These are phyloP conservation scores for Scartelaos histophorus DNA, from an alignment of 2,113 vertebrate species.

Conservation along the genomic window DNA sequence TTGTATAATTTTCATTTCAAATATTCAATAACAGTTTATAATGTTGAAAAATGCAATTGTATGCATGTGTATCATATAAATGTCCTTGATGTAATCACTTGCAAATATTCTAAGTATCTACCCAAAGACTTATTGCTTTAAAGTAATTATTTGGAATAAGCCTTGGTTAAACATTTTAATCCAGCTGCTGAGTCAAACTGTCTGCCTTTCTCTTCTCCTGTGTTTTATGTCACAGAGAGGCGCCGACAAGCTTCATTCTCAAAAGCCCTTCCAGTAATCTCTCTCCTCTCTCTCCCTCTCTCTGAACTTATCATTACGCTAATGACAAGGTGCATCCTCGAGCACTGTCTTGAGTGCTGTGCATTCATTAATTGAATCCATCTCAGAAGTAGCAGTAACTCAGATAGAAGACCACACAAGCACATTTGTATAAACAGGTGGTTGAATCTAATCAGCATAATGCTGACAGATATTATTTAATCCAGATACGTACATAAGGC, in stretches of 20 bases:
- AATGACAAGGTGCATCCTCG: slow-evolving; percentile 74
- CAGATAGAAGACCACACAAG: slow-evolving; percentile 50
- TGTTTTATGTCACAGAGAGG: slow-evolving; percentile 65
- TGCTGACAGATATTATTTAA: slow-evolving; percentile 25
- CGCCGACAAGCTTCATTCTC: slow-evolving; percentile 69
- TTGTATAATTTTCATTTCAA: too few relatives aligned
- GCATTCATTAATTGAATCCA: slow-evolving; percentile 48
- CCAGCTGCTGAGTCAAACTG: slow-evolving; percentile 28
- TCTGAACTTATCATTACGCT: slow-evolving; percentile 76
- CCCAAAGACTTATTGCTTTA: not conserved
- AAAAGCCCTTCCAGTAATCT: slow-evolving; percentile 69
- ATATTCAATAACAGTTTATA: too few relatives aligned
- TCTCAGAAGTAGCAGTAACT: slow-evolving; percentile 28
- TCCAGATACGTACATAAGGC: slow-evolving; percentile 17
- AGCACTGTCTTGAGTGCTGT: slow-evolving; percentile 49
- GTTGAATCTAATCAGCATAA: slow-evolving; percentile 20
- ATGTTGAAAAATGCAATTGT: slow-evolving; percentile 42
- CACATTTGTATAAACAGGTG: slow-evolving; percentile 14
- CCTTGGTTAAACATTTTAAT: slow-evolving; percentile 45
- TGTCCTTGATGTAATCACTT: not conserved
- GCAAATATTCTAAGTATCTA: not conserved
- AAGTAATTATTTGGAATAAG: slow-evolving; percentile 42
- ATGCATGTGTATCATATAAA: not conserved
- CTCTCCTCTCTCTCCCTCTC: slow-evolving; percentile 11
- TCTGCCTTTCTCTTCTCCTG: slow-evolving; percentile 45